These are phyloP conservation scores for Xenopus tropicalis DNA, from an alignment of 2,113 vertebrate species.

Conservation along the genomic window UCB_Xtro_10.0 CM004449.2:105803001-105803500, in stretches of 20 bases:
- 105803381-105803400: conserved; percentile 38
- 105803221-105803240: conserved; percentile 32
- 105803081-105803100: conserved; percentile 3
- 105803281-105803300: conserved; percentile 24
- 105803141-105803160: conserved; percentile 23
- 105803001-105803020: not conserved
- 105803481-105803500: conserved; percentile 39
- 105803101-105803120: conserved; percentile 32
- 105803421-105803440: conserved; percentile 40
- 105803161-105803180: conserved; percentile 8
- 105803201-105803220: conserved; percentile 17
- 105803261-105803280: conserved; percentile 43
- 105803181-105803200: conserved; percentile 5
- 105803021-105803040: conserved; percentile 11
- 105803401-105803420: conserved; percentile 44
- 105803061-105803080: conserved; percentile 1
- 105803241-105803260: conserved; percentile 40
- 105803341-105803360: conserved; percentile 48
- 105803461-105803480: conserved; percentile 21
- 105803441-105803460: conserved; percentile 37
- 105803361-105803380: conserved; percentile 42
- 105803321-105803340: conserved; percentile 47
- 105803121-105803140: conserved; percentile 28
- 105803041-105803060: not conserved
- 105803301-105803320: conserved; percentile 33